These are phyloP conservation scores for Apomyelois bistriatella DNA, from an alignment of 2,888 invertebrate genomes.

Conservation along the genomic window DNA sequence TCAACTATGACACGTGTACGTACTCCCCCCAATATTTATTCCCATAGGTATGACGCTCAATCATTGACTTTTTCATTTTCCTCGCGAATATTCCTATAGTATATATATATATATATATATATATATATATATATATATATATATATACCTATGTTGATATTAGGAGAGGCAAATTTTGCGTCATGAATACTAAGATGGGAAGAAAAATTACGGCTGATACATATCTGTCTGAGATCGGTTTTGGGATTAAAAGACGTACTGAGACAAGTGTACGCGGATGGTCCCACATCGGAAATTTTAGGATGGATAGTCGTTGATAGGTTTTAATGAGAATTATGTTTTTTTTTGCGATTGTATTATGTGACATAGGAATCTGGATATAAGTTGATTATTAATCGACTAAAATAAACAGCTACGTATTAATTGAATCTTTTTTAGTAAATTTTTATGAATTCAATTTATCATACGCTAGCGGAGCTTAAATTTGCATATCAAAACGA, in stretches of 20 bases:
- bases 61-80: conserved; percentile 67
- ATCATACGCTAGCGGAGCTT: too few species aligned
- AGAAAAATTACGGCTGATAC: conserved; percentile 67
- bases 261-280: conserved; percentile 35
- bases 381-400: too few species aligned
- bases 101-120: conserved; percentile 26
- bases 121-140: too few species aligned
- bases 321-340: too few species aligned
- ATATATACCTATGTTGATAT: conserved; percentile 26
- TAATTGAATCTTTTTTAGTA: too few species aligned
- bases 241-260: conserved; percentile 45
- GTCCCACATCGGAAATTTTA: neutral
- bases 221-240: conserved; percentile 54
- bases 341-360: too few species aligned
- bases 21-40: conserved; percentile 63
- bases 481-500: too few species aligned
- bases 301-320: too few species aligned
- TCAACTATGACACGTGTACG: conserved; percentile 59
- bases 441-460: too few species aligned
- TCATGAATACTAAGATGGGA: conserved; percentile 58
- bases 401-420: too few species aligned
- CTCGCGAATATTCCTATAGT: conserved; percentile 23
- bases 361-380: too few species aligned
- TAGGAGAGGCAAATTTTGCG: conserved; percentile 46
- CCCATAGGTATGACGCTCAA: conserved; percentile 74